Conservation (phyloP, 2,797 vertebrate species). For the Delichon dasypus region DNA sequence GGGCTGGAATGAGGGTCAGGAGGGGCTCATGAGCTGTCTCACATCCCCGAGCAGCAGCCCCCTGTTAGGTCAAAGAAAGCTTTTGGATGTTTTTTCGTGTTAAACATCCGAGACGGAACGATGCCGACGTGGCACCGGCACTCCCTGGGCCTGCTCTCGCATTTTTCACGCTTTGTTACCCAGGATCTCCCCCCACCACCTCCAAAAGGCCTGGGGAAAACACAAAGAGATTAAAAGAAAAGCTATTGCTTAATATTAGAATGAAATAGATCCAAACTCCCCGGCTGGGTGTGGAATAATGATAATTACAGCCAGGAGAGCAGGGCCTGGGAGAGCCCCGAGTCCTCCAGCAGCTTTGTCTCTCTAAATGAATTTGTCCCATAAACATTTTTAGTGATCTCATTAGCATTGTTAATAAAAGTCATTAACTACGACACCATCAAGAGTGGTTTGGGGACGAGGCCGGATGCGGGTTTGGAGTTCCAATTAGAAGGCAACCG, state of each 20-base stretch:
- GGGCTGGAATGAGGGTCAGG: neutral
- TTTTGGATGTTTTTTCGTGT: neutral
- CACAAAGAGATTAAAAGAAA: conserved; percentile 27
- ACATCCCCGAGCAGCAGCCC: neutral
- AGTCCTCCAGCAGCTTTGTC: neutral
- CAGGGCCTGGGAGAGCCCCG: neutral
- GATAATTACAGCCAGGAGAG: neutral
- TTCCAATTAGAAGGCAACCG: neutral
- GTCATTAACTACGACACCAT: neutral
- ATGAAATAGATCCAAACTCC: conserved; percentile 3
- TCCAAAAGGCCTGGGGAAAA: neutral
- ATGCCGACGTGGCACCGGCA: neutral
- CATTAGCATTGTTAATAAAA: conserved; percentile 1
- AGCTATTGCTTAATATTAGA: conserved; percentile 26
- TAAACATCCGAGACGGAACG: neutral
- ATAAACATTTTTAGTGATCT: neutral
- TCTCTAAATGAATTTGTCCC: neutral
- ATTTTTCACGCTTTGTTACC: neutral
- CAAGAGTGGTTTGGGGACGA: neutral
- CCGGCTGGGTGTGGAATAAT: neutral
- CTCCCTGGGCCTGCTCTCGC: neutral
- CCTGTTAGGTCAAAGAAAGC: neutral
- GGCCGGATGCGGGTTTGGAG: neutral
- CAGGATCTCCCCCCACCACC: neutral
- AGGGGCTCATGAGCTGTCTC: neutral